Conservation (phyloP, 2,797 vertebrate genomes). For the Macroramphosus scolopax region DNA sequence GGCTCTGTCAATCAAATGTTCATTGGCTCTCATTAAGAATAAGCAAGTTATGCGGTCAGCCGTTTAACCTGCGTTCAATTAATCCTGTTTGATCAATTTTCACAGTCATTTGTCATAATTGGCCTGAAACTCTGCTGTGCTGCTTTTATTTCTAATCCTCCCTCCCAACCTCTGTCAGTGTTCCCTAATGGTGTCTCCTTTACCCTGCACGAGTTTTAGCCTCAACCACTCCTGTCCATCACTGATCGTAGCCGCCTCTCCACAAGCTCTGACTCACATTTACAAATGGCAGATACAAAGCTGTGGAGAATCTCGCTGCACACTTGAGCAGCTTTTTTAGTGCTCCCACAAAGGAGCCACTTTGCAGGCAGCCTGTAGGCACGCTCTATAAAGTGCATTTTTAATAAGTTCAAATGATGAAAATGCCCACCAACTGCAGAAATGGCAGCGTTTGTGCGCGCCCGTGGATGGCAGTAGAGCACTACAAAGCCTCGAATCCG, state of each 20-base stretch:
- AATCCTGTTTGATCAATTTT: conserved; percentile 66
- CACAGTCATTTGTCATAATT: conserved; percentile 55
- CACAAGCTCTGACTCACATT: conserved; percentile 2
- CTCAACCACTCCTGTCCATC: conserved; percentile 49
- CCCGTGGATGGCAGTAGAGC: conserved; percentile 75
- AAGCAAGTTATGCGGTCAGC: conserved; percentile 48
- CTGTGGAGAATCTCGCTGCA: conserved; percentile 4
- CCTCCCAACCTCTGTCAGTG: conserved; percentile 20
- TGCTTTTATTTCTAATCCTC: conserved; percentile 39
- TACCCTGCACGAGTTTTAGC: conserved; percentile 33
- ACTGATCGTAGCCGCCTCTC: background rate
- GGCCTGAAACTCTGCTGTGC: conserved; percentile 44
- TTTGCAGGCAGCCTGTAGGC: conserved; percentile 51
- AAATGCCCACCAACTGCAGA: conserved; percentile 62
- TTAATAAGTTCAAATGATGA: conserved; percentile 67
- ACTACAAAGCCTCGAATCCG: conserved; percentile 51
- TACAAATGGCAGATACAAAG: background rate
- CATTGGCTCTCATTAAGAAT: conserved; percentile 66
- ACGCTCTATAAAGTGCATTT: conserved; percentile 72
- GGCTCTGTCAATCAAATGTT: conserved; percentile 56
- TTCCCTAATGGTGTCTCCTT: conserved; percentile 27
- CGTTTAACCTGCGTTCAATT: conserved; percentile 70
- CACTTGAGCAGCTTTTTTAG: conserved; percentile 1
- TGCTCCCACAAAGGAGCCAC: background rate
- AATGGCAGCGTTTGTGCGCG: conserved; percentile 35